These are phyloP conservation scores for Zeugodacus cucurbitae DNA, from an alignment of 1,140 invertebrate genomes.

Conservation along the genomic window DNA sequence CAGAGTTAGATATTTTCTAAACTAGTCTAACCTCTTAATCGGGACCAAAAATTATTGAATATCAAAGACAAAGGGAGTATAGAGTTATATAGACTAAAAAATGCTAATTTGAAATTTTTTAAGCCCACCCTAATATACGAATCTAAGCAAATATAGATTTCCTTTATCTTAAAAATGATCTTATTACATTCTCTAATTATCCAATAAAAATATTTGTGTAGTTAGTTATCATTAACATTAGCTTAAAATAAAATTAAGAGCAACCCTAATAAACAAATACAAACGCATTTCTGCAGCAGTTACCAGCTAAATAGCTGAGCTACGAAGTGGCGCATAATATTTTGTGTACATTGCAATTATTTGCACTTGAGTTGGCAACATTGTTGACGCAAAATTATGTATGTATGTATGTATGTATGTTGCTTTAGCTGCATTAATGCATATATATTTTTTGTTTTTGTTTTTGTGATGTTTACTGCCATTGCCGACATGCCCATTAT, in stretches of 20 bases:
- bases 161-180: no score
- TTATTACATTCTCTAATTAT: no score
- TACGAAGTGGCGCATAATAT: constrained; percentile 4
- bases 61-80: no score
- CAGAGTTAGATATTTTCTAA: not conserved
- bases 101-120: no score
- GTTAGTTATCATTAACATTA: no score
- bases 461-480: not conserved
- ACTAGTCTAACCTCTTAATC: no score
- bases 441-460: not conserved
- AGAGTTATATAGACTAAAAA: no score
- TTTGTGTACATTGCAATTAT: constrained; percentile 25
- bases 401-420: not conserved
- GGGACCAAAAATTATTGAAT: no score
- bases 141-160: no score
- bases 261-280: not conserved
- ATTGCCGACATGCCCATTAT: not conserved
- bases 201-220: no score
- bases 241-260: not conserved
- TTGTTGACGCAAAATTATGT: constrained; percentile 31
- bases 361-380: constrained; percentile 12
- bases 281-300: not conserved
- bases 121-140: no score
- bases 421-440: not conserved
- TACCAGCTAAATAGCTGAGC: not conserved